Base-by-base conservation (phyloP, 2,888 invertebrate species). In the Philopedon plagiatum region DNA sequence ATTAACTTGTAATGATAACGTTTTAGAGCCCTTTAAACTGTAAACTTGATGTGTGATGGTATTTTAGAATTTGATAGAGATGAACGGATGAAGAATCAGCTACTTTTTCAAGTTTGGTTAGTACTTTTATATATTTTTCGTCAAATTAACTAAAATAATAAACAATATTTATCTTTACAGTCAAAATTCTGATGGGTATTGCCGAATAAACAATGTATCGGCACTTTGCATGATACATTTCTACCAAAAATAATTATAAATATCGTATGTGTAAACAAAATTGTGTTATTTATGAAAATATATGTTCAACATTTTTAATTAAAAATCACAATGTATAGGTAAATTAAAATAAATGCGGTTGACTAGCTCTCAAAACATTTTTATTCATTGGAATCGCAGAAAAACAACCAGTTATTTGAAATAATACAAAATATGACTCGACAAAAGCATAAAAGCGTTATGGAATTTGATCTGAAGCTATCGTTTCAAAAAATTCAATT, bases 341-440 rank as follows among this genome's bases (percentile, higher is more conserved):
- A 62, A 49, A 62, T 62, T 62, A 49, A 49, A 62, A 62, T 62
- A 62, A 62, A 32, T 62, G 26, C 34, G 19, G 62, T 62, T 46
- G 62, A 44, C 15, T 61, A 29, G 44, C 29, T 61, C 29, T 61
- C 44, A 44, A 61, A 46, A 41, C 29, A 46, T 46, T 62, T 62
- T 60, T 13, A 51, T 51, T 29, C 18, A 54, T 18, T 54, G 13
- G 9, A 15, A 15, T 29, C 15, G 29, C 29, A 54, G 15, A 54
- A 54, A 32, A 54, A 8, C 15, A 49, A n/a, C 51, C 7, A 26
- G 26, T 49, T 21, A 26, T 3, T 18, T 39, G 1, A 39, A 39
- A 39, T 41, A 41, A 41, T 41, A 15, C 18, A 41, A 15, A 41
- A 41, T 41, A 7, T 18, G 19, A 19, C 3, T n/a, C 46, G 46